Conservation (phyloP, 2,888 invertebrate species). For the Aspidiotus destructor region DNA sequence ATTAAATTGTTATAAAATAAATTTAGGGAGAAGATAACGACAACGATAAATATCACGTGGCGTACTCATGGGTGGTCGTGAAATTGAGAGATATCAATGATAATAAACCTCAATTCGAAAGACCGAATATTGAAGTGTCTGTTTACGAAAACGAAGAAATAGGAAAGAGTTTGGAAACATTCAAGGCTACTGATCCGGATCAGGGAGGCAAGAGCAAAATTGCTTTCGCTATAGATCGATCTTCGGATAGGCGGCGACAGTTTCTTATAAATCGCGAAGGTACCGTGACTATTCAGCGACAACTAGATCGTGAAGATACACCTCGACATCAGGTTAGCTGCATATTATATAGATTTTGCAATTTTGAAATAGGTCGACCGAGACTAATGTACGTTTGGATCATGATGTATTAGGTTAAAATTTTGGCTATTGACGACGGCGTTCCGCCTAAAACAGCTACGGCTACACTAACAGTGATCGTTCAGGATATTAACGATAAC, state of each 20-base stretch:
- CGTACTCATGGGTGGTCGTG: slow-evolving; percentile 90
- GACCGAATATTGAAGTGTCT: slow-evolving; percentile 83
- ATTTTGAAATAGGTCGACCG: background rate
- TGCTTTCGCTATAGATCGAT: slow-evolving; percentile 81
- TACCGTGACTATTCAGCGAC: slow-evolving; percentile 85
- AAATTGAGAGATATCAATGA: slow-evolving; percentile 91
- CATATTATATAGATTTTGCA: background rate
- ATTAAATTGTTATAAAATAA: slow-evolving; percentile 7
- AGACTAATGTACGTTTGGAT: no score
- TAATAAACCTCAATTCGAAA: slow-evolving; percentile 90
- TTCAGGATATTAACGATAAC: slow-evolving; percentile 91
- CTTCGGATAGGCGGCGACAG: slow-evolving; percentile 84
- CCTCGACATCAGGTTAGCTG: slow-evolving; percentile 68
- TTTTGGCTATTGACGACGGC: slow-evolving; percentile 89
- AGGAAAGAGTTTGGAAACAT: slow-evolving; percentile 82
- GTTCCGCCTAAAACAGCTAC: slow-evolving; percentile 88
- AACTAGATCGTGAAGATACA: slow-evolving; percentile 86
- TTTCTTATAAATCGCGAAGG: slow-evolving; percentile 92
- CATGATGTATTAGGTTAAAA: slow-evolving; percentile 56
- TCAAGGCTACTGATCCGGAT: slow-evolving; percentile 92
- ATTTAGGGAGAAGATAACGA: slow-evolving; percentile 76
- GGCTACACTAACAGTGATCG: slow-evolving; percentile 84
- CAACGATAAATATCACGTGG: slow-evolving; percentile 94
- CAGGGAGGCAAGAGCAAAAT: slow-evolving; percentile 88
- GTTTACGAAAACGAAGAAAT: slow-evolving; percentile 87